phyloP scores from a whole-genome alignment of 2,888 invertebrate species.

The Pristionchus exspectatus region DNA sequence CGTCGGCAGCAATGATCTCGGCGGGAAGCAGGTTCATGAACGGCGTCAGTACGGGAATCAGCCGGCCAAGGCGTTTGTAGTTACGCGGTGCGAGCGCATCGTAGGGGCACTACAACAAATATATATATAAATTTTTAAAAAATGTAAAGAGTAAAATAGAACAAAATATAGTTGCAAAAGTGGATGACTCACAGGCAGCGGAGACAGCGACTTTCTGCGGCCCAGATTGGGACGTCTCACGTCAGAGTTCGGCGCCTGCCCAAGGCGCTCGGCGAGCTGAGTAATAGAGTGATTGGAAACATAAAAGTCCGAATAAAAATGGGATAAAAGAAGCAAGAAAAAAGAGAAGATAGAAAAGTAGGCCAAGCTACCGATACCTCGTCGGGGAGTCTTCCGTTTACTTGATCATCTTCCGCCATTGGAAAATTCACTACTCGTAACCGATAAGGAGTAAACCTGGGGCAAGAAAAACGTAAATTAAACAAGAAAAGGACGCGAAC shows the following conservation, averaged over 20 bases:
- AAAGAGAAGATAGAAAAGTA: constrained; percentile 48
- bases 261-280: constrained; percentile 54
- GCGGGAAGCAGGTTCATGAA: constrained; percentile 53
- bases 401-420: constrained; percentile 62
- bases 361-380: constrained; percentile 55
- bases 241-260: background rate
- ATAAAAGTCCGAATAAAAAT: background rate
- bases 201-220: constrained; percentile 47
- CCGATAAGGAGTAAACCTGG: background rate
- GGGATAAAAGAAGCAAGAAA: background rate
- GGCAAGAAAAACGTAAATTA: background rate
- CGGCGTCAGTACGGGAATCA: constrained; percentile 16
- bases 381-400: constrained; percentile 55
- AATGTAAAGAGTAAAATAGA: background rate
- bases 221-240: background rate
- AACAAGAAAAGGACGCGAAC: constrained; percentile 27
- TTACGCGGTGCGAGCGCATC: background rate
- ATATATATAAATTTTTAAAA: background rate
- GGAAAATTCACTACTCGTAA: constrained; percentile 31
- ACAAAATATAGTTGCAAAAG: background rate
- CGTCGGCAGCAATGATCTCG: constrained; percentile 22
- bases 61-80: constrained; percentile 19
- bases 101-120: background rate
- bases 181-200: constrained; percentile 45
- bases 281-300: background rate